Evolutionary conservation across 2,113 vertebrate genomes (phyloP).

Genomic region (Trogon surrucura): DNA sequence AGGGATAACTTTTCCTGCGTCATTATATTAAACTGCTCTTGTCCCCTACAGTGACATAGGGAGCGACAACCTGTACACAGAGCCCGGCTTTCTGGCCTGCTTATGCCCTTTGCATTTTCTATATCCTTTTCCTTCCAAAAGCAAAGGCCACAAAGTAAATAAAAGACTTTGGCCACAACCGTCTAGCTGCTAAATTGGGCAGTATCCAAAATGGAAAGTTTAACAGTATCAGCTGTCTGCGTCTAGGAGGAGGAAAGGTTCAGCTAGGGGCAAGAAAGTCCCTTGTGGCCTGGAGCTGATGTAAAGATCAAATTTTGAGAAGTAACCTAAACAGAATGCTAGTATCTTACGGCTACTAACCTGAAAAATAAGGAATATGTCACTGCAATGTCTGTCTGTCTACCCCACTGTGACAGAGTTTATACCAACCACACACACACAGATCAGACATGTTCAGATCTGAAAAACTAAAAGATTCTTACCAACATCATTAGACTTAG

Average conservation of each 20-base stretch:
- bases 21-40: not conserved
- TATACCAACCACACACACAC: not conserved
- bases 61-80: not conserved
- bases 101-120: not conserved
- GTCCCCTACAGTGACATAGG: not conserved
- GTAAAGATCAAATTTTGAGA: constrained; percentile 32
- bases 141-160: not conserved
- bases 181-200: constrained; percentile 6
- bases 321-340: constrained; percentile 19
- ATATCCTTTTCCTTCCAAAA: not conserved
- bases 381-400: not conserved
- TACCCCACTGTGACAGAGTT: not conserved
- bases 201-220: constrained; percentile 27
- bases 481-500: not conserved
- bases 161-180: not conserved
- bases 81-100: not conserved
- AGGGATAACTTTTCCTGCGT: not conserved
- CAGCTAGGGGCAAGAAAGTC: constrained; percentile 59
- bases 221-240: constrained; percentile 35
- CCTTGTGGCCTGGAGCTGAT: constrained; percentile 13
- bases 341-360: not conserved
- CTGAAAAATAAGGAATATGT: not conserved
- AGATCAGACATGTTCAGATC: not conserved
- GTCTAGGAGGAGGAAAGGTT: not conserved
- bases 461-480: not conserved